These are phyloP conservation scores for Centropus unirufus DNA, from an alignment of 2,113 vertebrate species.

Conservation along the genomic window DNA sequence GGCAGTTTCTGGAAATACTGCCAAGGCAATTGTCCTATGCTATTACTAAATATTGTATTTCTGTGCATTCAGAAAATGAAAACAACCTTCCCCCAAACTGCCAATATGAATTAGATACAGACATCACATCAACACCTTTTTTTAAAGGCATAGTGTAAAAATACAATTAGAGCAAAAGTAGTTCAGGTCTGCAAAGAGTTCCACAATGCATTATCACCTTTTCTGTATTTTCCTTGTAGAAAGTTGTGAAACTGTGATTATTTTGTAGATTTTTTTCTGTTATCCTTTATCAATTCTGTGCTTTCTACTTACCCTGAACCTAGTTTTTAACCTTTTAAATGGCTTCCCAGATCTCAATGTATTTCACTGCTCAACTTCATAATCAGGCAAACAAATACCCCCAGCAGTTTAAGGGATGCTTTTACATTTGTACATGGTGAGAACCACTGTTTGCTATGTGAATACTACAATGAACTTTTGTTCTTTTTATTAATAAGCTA, in stretches of 20 bases:
- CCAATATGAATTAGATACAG: neutral
- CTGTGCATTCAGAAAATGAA: neutral
- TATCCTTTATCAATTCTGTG: neutral
- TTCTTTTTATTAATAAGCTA: neutral
- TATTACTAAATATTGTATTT: constrained; percentile 31
- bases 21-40: neutral
- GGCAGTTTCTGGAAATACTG: neutral
- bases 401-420: neutral
- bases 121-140: neutral
- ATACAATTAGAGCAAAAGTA: neutral
- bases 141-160: neutral
- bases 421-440: neutral
- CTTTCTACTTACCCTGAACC: neutral
- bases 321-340: neutral
- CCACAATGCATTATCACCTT: neutral
- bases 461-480: neutral
- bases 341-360: neutral
- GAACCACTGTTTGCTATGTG: neutral
- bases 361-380: neutral
- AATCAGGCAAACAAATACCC: neutral
- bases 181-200: neutral
- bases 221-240: neutral
- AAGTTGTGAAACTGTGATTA: neutral
- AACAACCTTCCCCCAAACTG: neutral
- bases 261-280: neutral